phyloP scores from a whole-genome alignment of 2,113 vertebrate species.

The Xiphophorus maculatus region DNA sequence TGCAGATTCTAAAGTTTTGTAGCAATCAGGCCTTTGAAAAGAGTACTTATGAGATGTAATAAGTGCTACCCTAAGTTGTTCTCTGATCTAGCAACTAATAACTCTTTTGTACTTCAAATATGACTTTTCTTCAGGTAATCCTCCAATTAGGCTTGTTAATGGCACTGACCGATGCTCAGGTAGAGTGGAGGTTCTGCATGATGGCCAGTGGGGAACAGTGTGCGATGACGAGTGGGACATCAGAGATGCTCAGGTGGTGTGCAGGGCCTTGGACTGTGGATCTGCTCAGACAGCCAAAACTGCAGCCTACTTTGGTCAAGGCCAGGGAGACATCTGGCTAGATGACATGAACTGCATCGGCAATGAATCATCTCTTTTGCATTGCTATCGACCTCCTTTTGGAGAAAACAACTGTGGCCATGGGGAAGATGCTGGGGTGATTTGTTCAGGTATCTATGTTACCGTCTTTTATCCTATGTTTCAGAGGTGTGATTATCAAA shows the following conservation, averaged over 20 bases:
- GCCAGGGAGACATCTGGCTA: conserved; percentile 49
- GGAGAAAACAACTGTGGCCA: conserved; percentile 61
- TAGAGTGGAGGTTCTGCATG: conserved; percentile 66
- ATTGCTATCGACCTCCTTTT: conserved; percentile 40
- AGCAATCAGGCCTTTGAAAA: not conserved
- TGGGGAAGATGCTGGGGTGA: conserved; percentile 68
- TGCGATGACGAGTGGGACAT: conserved; percentile 72
- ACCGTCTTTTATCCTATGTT: not conserved
- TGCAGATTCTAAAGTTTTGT: too few species aligned
- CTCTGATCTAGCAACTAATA: not conserved
- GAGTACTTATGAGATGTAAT: not conserved
- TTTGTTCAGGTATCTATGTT: conserved; percentile 69
- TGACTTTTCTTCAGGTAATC: conserved; percentile 30
- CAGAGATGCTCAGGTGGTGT: conserved; percentile 68
- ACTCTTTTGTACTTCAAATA: not conserved
- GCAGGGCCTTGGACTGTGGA: conserved; percentile 70
- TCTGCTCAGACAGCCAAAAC: conserved; percentile 38
- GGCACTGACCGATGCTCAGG: conserved; percentile 67
- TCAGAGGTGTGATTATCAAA: not conserved
- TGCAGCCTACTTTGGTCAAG: conserved; percentile 57
- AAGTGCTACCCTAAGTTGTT: too few species aligned
- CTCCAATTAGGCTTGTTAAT: conserved; percentile 47
- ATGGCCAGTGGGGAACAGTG: conserved; percentile 67
- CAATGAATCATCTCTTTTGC: conserved; percentile 44
- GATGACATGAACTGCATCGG: conserved; percentile 60